phyloP scores from a whole-genome alignment of 2,888 invertebrate genomes.

The Sphecodes monilicornis region DNA sequence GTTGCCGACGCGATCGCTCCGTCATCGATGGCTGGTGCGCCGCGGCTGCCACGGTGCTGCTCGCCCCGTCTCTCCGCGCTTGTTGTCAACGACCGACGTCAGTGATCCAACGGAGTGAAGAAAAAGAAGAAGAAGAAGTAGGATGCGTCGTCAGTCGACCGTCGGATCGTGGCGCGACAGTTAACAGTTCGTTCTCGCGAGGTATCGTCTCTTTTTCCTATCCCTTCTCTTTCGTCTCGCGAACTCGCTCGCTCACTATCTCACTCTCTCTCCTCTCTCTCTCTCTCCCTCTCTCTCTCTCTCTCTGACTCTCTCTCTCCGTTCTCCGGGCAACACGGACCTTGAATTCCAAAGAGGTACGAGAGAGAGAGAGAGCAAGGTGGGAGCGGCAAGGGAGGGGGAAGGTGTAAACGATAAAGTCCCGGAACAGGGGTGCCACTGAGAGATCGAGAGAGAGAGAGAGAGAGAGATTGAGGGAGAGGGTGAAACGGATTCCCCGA shows the following conservation, averaged over 20 bases:
- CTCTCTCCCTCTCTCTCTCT: neutral
- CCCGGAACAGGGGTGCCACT: constrained; percentile 21
- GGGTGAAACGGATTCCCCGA: neutral
- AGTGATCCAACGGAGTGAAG: constrained; percentile 58
- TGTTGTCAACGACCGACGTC: constrained; percentile 32
- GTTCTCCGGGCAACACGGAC: neutral
- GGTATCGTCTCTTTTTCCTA: neutral
- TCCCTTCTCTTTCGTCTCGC: neutral
- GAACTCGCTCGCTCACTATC: neutral
- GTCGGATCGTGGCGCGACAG: constrained; percentile 54
- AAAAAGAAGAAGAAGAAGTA: too few relatives aligned
- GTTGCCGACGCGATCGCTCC: constrained; percentile 26
- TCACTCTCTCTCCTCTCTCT: neutral
- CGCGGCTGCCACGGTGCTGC: constrained; percentile 34
- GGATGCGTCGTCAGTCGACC: constrained; percentile 52
- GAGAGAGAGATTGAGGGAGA: constrained; percentile 4
- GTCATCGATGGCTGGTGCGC: constrained; percentile 47
- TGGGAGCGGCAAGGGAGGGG: neutral
- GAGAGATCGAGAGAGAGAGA: neutral
- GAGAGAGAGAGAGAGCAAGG: neutral
- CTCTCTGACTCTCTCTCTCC: neutral
- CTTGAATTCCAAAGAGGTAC: constrained; percentile 6
- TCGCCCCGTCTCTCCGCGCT: constrained; percentile 31
- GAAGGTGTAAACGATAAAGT: constrained; percentile 11
- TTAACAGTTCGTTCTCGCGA: constrained; percentile 44